Base-by-base conservation (phyloP, 2,113 vertebrate genomes). In the Bolborhynchus lineola region DNA sequence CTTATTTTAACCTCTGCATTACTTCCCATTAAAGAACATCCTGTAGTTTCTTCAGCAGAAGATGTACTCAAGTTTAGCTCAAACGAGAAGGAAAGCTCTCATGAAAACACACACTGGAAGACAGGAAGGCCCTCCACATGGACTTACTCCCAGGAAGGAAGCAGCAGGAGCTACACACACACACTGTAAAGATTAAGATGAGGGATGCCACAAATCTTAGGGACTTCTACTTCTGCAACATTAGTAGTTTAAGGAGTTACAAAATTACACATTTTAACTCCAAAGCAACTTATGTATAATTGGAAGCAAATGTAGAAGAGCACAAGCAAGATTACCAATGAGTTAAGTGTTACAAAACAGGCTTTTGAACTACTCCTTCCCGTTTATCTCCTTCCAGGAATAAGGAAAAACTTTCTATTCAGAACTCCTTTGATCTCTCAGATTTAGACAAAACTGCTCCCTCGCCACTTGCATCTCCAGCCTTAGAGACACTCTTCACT, bases 341-440 rank as follows among this genome's bases (percentile, higher is more conserved):
- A 65, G 44, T 77, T 50, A 49, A 85, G 46, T 6, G 29, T 65
- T 92, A 82, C n/a, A 59, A 92, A 95, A 78, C 68, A 79, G 80
- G 78, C 31, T 59, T 53, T 75, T 2, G 1, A 83, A 52, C 29
- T 62, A 62, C 16, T 91, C 59, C 49, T 77, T 95, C 86, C 77
- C 16, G 0, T 72, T 94, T 95, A 79, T 84, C 92, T 93, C 90
- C 83, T 96, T 95, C 78, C 89, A 96, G 75, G 92, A 92, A 92
- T 69, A 49, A 57, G 59, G 72, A 69, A 72, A 78, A 76, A 21
- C 65, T 86, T 94, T 53, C 67, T 95, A 83, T 55, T 90, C 35
- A 29, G 52, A 93, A 94, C 13, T 80, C 50, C 74, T 96, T 82
- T 95, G 67, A 92, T 93, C 33, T 76, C 64, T 86, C 71, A 2